These are phyloP conservation scores for Schizotus pectinicornis DNA, from an alignment of 2,888 invertebrate genomes.

Conservation along the genomic window DNA sequence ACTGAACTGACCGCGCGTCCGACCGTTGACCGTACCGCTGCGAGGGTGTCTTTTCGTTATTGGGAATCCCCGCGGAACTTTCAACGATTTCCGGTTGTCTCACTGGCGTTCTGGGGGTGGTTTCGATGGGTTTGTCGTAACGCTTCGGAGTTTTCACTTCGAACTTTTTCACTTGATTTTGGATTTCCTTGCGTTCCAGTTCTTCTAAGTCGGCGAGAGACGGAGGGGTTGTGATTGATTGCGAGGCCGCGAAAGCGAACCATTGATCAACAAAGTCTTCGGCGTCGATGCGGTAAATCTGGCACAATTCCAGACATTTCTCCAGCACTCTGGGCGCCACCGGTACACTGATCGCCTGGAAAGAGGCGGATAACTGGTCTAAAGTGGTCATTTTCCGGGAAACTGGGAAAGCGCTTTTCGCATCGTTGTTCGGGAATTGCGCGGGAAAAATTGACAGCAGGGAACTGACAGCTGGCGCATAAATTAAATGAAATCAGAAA, in stretches of 20 bases:
- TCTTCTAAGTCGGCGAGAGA: conserved; percentile 65
- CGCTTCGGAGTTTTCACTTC: conserved; percentile 25
- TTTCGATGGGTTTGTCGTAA: conserved; percentile 43
- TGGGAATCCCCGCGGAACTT: neutral
- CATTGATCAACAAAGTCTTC: conserved; percentile 78
- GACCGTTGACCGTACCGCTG: conserved; percentile 16
- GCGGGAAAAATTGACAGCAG: neutral
- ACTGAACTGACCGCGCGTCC: conserved; percentile 31
- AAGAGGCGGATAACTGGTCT: conserved; percentile 41
- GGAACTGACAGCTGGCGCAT: neutral
- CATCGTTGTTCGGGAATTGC: neutral
- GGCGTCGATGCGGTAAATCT: conserved; percentile 67
- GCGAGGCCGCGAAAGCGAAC: conserved; percentile 77
- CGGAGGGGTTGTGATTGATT: conserved; percentile 67
- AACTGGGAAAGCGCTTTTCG: neutral
- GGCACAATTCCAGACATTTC: conserved; percentile 72
- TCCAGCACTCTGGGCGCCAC: conserved; percentile 62
- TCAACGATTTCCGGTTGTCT: neutral
- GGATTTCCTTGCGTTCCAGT: conserved; percentile 71
- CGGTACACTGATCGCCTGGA: conserved; percentile 45
- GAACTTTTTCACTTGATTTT: conserved; percentile 55
- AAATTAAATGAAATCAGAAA: no score
- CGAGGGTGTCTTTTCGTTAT: conserved; percentile 2
- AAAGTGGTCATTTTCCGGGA: conserved; percentile 33
- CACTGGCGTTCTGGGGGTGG: neutral